A percentile compares a stretch with the other conserved stretches of the same genome.
Evolutionary conservation across 2,797 vertebrate species (phyloP).

Genomic region (Allenopithecus nigroviridis): DNA sequence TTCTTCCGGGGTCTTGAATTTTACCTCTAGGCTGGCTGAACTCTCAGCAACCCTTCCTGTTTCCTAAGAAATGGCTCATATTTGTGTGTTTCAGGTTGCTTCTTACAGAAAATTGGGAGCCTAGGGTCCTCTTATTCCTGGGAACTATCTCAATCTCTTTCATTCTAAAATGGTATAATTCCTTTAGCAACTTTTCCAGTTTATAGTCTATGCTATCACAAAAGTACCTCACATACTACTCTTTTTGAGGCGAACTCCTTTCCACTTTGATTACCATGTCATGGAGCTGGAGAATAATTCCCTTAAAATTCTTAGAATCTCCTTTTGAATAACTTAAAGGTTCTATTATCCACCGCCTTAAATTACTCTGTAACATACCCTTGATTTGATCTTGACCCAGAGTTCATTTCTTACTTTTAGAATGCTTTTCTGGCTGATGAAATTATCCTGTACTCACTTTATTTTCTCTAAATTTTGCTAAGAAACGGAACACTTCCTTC

Average conservation of each 20-base stretch:
- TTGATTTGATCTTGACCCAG: background rate
- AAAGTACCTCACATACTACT: background rate
- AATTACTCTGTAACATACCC: background rate
- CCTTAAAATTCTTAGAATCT: background rate
- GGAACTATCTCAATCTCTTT: background rate
- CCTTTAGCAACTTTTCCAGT: background rate
- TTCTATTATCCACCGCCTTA: background rate
- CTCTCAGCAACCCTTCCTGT: background rate
- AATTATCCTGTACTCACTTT: background rate
- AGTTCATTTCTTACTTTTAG: background rate
- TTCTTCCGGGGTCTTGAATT: background rate
- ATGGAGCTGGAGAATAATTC: background rate
- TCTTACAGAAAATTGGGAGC: background rate
- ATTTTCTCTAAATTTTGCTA: background rate
- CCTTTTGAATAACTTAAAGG: background rate
- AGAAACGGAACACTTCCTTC: background rate
- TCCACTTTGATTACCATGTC: background rate
- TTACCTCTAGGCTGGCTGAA: background rate
- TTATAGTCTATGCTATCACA: background rate
- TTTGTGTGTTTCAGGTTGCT: background rate
- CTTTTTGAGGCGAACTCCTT: background rate
- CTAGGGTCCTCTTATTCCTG: background rate
- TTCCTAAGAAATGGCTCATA: background rate
- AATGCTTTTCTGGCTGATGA: background rate
- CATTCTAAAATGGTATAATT: background rate